Conservation (phyloP, 2,113 vertebrate genomes). For the Nannobrachium achirus region DNA sequence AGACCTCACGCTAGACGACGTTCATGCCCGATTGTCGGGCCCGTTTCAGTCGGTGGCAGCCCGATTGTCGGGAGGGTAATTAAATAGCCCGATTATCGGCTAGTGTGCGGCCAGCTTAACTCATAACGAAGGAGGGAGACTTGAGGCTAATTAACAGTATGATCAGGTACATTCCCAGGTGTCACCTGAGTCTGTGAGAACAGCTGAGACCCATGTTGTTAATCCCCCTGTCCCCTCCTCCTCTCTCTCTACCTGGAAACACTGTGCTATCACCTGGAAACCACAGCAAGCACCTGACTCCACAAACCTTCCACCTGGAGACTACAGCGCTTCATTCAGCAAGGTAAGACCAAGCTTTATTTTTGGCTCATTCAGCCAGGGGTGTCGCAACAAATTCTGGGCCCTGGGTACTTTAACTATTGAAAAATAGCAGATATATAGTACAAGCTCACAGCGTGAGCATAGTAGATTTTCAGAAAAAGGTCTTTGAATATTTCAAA, state of each 20-base stretch:
- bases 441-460: no score
- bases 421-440: no score
- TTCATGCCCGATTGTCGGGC: no score
- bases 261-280: conserved; percentile 30
- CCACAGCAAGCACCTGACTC: conserved; percentile 5
- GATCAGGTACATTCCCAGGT: background rate
- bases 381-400: no score
- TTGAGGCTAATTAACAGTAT: background rate
- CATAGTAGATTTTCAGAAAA: no score
- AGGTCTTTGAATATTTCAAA: no score
- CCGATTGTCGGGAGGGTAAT: no score
- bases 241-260: conserved; percentile 19
- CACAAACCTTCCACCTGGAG: conserved; percentile 16
- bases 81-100: no score
- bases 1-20: no score
- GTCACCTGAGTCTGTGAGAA: conserved; percentile 12
- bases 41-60: no score
- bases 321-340: background rate
- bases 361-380: background rate
- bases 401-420: no score
- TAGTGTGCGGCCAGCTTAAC: no score
- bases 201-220: conserved; percentile 39
- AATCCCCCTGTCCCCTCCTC: conserved; percentile 14
- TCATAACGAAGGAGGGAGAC: background rate
- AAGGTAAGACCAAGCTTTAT: background rate